Percentiles rank a stretch among this genome's conserved stretches.
Evolutionary conservation across 2,888 invertebrate genomes (phyloP).

Genomic region (Nesidiocoris tenuis): DNA sequence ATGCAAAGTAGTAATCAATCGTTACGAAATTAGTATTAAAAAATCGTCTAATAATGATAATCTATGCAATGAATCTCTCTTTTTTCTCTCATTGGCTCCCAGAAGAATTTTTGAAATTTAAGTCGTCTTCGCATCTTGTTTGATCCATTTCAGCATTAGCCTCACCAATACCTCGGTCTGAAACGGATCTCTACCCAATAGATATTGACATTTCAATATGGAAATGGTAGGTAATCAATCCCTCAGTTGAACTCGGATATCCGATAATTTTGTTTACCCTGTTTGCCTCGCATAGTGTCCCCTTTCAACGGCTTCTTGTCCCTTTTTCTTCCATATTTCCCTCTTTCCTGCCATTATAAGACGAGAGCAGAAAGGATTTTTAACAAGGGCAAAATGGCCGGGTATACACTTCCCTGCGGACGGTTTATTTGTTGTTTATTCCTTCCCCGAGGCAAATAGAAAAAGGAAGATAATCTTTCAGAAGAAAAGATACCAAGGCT

Average conservation of each 20-base stretch:
- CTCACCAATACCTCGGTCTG: no score
- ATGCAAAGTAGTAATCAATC: no score
- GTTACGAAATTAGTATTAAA: no score
- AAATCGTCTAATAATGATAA: no score
- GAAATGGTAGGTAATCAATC: neutral
- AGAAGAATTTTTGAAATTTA: no score
- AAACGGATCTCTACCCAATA: neutral
- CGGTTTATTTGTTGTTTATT: neutral
- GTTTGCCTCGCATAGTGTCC: neutral
- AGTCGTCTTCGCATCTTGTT: no score
- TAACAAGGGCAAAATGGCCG: neutral
- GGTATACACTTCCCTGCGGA: neutral
- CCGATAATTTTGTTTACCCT: neutral
- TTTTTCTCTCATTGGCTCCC: no score
- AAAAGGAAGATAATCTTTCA: neutral
- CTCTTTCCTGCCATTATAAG: neutral
- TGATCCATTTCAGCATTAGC: no score
- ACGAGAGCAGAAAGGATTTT: neutral
- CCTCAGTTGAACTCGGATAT: neutral
- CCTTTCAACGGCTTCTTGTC: neutral
- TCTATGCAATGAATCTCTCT: no score
- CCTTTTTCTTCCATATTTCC: neutral
- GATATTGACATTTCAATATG: neutral
- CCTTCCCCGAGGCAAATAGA: neutral
- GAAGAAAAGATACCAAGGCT: neutral